Evolutionary conservation across 2,113 vertebrate genomes (phyloP).

Genomic region (Hemiscyllium ocellatum): DNA sequence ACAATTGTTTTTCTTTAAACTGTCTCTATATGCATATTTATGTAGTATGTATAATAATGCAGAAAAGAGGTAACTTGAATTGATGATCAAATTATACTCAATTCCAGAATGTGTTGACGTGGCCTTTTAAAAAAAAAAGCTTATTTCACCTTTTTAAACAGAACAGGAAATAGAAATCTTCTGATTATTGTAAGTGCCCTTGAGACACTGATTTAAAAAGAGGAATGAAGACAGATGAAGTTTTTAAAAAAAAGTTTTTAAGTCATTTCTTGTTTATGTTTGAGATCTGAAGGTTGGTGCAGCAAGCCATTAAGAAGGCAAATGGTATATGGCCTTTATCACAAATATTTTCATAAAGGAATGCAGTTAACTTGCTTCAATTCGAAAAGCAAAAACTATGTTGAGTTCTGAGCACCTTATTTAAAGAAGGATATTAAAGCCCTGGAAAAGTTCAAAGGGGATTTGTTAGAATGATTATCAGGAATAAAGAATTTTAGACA

Average conservation of each 20-base stretch:
- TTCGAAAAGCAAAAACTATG: too few species aligned
- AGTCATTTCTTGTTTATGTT: neutral
- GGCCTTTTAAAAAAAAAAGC: too few species aligned
- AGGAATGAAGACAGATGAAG: neutral
- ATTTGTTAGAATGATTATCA: too few species aligned
- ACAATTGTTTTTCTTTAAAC: neutral
- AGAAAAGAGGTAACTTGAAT: neutral
- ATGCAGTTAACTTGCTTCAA: too few species aligned
- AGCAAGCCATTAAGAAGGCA: too few species aligned
- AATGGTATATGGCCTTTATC: too few species aligned
- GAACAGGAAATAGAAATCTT: neutral
- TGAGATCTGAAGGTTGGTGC: neutral
- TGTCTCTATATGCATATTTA: neutral
- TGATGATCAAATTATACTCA: neutral
- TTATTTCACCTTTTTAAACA: neutral
- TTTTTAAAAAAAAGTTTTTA: neutral
- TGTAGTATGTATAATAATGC: neutral
- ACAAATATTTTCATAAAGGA: too few species aligned
- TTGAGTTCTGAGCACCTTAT: too few species aligned
- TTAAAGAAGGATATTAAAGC: too few species aligned
- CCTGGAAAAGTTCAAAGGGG: too few species aligned
- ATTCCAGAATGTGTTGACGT: neutral
- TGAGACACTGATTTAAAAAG: neutral
- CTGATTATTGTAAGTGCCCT: neutral
- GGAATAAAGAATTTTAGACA: too few species aligned